These are phyloP conservation scores for Macrostomum lignano DNA, from an alignment of 1,140 invertebrate species.

Conservation along the genomic window DNA sequence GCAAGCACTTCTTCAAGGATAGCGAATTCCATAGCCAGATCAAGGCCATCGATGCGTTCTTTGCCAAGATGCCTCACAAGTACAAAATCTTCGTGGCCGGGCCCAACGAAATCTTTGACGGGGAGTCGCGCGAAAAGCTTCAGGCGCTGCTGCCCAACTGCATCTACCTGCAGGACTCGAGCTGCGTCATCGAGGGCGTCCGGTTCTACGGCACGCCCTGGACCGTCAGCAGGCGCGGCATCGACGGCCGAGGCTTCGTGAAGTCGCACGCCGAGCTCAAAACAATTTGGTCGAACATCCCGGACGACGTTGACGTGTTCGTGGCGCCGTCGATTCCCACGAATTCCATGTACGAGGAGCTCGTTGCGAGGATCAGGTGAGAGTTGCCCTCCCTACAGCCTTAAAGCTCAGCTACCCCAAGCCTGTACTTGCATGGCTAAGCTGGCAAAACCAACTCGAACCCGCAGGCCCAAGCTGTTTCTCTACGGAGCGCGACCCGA, in stretches of 20 bases:
- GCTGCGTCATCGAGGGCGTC: conserved; percentile 10
- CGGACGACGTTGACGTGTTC: too few species aligned
- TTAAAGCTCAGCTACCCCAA: too few species aligned
- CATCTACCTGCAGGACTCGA: too few species aligned
- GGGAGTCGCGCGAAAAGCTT: conserved; percentile 7
- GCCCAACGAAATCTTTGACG: conserved; percentile 12
- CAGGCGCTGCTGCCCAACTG: conserved; percentile 12
- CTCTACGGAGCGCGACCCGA: too few species aligned
- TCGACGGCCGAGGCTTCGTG: conserved; percentile 10
- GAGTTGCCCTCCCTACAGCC: too few species aligned
- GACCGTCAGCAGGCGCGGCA: conserved; percentile 10
- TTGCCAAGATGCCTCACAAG: conserved; percentile 11
- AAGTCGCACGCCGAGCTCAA: conserved; percentile 8
- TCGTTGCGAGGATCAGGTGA: too few species aligned
- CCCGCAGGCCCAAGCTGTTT: too few species aligned
- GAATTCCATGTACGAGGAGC: too few species aligned
- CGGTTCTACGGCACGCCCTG: conserved; percentile 14
- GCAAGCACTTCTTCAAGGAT: too few species aligned
- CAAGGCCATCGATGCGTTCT: conserved; percentile 10
- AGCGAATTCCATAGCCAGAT: conserved; percentile 7
- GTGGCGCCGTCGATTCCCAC: too few species aligned
- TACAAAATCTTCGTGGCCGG: conserved; percentile 15
- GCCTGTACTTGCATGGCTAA: too few species aligned
- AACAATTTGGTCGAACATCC: conserved; percentile 11
- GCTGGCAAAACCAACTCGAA: too few species aligned